Conservation (phyloP, 1,140 invertebrate genomes). For the Onthophagus taurus region DNA sequence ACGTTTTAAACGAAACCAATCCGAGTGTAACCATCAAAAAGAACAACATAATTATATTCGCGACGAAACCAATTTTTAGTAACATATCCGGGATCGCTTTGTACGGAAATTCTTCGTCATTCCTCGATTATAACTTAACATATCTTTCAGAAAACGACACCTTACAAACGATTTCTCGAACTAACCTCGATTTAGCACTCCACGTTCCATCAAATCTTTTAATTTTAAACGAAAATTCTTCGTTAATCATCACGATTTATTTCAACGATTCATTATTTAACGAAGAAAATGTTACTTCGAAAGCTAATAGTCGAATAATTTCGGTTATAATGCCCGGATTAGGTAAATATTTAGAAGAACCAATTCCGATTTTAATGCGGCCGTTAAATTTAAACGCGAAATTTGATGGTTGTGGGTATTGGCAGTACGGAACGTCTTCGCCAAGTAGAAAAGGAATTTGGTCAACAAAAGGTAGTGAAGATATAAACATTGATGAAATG, state of each 20-base stretch:
- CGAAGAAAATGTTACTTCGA: constrained; percentile 27
- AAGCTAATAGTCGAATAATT: constrained; percentile 38
- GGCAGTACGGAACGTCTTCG: constrained; percentile 41
- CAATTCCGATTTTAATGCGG: constrained; percentile 42
- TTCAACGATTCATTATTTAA: constrained; percentile 47
- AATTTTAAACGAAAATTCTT: constrained; percentile 11
- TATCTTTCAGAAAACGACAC: constrained; percentile 39
- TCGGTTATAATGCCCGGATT: constrained; percentile 47
- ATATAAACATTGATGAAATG: constrained; percentile 27
- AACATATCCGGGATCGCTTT: constrained; percentile 50
- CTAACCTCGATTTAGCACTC: constrained; percentile 44
- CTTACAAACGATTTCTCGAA: constrained; percentile 36
- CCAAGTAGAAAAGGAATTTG: constrained; percentile 33
- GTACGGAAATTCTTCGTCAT: constrained; percentile 28
- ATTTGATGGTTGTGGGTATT: constrained; percentile 43
- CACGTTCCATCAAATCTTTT: constrained; percentile 39
- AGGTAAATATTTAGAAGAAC: constrained; percentile 39
- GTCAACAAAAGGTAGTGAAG: constrained; percentile 29
- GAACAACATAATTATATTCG: constrained; percentile 39
- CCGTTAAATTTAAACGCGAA: constrained; percentile 25
- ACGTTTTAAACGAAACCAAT: neutral
- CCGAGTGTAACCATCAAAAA: constrained; percentile 10
- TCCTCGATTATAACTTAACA: constrained; percentile 38
- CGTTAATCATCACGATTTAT: constrained; percentile 42
- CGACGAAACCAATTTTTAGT: constrained; percentile 41